phyloP scores from a whole-genome alignment of 2,797 vertebrate genomes.

The Helicolenus hilgendorfi region DNA sequence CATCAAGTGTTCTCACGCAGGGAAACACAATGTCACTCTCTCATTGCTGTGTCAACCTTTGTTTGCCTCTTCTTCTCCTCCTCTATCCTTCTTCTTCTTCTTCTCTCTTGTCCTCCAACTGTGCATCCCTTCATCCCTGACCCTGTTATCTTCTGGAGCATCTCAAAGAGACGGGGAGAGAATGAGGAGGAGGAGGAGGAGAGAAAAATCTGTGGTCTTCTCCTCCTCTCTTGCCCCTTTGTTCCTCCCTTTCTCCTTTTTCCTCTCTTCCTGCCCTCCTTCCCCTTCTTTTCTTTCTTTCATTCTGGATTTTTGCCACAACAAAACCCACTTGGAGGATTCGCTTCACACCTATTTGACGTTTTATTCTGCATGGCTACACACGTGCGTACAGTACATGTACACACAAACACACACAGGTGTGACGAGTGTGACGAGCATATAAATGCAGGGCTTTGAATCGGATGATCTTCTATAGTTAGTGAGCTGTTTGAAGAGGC shows the following conservation, averaged over 20 bases:
- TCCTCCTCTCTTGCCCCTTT: not conserved
- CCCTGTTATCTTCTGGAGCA: slow-evolving; percentile 78
- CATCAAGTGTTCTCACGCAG: not conserved
- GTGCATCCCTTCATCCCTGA: slow-evolving; percentile 74
- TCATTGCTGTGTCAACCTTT: slow-evolving; percentile 59
- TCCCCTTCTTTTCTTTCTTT: not conserved
- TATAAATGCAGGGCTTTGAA: slow-evolving; percentile 38
- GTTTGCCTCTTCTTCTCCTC: slow-evolving; percentile 49
- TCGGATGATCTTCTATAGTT: not conserved
- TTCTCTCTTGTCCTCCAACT: slow-evolving; percentile 48
- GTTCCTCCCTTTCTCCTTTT: not conserved
- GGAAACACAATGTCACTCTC: slow-evolving; percentile 46
- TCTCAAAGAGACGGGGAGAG: slow-evolving; percentile 50
- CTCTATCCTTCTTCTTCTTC: slow-evolving; percentile 12
- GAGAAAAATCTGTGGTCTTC: not conserved
- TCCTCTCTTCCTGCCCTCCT: not conserved
- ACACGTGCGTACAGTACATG: not conserved
- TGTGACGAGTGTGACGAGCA: slow-evolving; percentile 18
- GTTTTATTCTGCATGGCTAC: slow-evolving; percentile 1
- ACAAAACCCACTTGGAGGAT: not conserved
- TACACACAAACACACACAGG: not conserved
- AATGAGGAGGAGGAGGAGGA: not conserved
- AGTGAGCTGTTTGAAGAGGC: slow-evolving; percentile 24
- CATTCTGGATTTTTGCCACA: not conserved
- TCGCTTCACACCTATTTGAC: slow-evolving; percentile 1